Conservation (phyloP, 53 echinoderm and acorn worm genomes). For the Pentamera pediparva region DNA sequence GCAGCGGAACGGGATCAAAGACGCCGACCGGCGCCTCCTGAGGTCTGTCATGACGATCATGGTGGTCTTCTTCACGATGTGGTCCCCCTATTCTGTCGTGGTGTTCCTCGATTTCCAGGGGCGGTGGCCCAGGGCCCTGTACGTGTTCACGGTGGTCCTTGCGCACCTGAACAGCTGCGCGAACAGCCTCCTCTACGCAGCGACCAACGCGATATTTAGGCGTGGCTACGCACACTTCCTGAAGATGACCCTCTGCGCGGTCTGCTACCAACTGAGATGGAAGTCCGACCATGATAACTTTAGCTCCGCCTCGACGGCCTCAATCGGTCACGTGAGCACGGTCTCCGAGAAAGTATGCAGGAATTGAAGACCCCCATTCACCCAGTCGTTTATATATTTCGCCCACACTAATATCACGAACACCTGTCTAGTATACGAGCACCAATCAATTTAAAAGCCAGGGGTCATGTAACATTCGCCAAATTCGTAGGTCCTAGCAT, state of each 20-base stretch:
- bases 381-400: too few relatives aligned
- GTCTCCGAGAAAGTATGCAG: too few relatives aligned
- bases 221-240: constrained; percentile 47
- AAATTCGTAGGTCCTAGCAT: too few relatives aligned
- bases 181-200: constrained; percentile 77
- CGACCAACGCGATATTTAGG: constrained; percentile 69
- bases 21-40: constrained; percentile 46
- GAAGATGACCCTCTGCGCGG: background rate
- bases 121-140: constrained; percentile 51
- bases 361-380: too few relatives aligned
- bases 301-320: too few relatives aligned
- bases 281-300: background rate
- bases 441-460: too few relatives aligned
- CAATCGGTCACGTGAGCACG: too few relatives aligned
- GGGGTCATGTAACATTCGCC: too few relatives aligned
- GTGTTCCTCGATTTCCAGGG: constrained; percentile 51
- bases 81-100: constrained; percentile 69
- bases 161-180: constrained; percentile 82
- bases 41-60: constrained; percentile 64
- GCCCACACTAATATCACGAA: too few relatives aligned
- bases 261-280: background rate
- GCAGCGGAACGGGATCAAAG: background rate
- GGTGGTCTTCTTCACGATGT: constrained; percentile 71
- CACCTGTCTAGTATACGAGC: too few relatives aligned
- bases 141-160: constrained; percentile 51